Conservation (phyloP, 2,888 invertebrate genomes). For the Erannis defoliaria region DNA sequence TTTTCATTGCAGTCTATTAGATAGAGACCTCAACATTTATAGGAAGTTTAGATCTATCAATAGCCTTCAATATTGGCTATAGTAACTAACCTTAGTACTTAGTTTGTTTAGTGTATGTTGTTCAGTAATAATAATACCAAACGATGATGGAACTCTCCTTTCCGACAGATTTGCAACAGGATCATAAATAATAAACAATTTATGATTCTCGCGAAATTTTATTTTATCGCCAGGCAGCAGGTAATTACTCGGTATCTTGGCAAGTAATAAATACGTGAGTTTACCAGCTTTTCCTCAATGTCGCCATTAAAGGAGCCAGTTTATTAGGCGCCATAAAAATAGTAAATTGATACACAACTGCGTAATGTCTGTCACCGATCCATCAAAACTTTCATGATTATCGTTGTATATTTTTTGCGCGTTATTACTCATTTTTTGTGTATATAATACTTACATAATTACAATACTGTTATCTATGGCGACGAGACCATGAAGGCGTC, state of each 20-base stretch:
- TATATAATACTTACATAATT: no score
- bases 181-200: constrained; percentile 6
- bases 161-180: constrained; percentile 1
- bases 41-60: no score
- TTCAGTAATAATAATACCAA: constrained; percentile 1
- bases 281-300: not conserved
- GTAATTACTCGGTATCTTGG: no score
- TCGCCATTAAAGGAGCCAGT: constrained; percentile 1
- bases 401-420: not conserved
- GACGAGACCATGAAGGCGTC: not conserved
- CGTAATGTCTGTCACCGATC: constrained; percentile 7
- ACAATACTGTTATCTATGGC: not conserved
- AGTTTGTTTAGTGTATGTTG: not conserved
- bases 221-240: no score
- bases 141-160: constrained; percentile 6
- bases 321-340: not conserved
- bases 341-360: not conserved
- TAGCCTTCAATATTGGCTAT: no score
- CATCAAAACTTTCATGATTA: not conserved
- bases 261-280: not conserved
- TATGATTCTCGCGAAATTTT: constrained; percentile 2
- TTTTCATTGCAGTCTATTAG: no score
- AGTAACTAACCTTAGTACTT: no score
- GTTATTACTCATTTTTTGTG: not conserved
- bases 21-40: no score